Evolutionary conservation across 2,797 vertebrate species (phyloP).

Genomic region (Scyliorhinus canicula): DNA sequence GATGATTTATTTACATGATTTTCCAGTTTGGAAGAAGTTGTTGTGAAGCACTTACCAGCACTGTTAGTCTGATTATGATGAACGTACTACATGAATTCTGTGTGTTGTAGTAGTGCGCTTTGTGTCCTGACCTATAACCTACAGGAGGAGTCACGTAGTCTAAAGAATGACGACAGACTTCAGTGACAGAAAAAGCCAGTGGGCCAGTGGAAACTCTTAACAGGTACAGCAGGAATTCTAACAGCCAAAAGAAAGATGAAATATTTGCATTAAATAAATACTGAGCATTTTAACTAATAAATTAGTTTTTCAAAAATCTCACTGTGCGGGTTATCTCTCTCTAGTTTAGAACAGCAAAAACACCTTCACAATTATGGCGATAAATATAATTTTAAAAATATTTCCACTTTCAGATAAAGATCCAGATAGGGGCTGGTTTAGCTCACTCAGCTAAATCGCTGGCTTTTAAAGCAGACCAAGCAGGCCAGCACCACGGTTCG

Average conservation of each 20-base stretch:
- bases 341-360: not conserved
- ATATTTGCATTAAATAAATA: slow-evolving; percentile 17
- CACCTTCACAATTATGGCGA: not conserved
- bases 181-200: not conserved
- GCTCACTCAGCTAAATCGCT: no score
- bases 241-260: not conserved
- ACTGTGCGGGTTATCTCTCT: not conserved
- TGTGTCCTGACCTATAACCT: slow-evolving; percentile 23
- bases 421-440: no score
- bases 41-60: slow-evolving; percentile 19
- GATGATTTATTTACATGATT: not conserved
- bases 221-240: slow-evolving; percentile 12
- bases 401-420: not conserved
- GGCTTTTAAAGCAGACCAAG: no score
- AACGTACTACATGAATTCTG: slow-evolving; percentile 10
- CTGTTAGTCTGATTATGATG: not conserved
- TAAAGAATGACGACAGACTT: slow-evolving; percentile 15
- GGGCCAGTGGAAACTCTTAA: not conserved
- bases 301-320: not conserved
- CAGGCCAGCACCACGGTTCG: no score
- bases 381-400: not conserved
- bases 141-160: not conserved
- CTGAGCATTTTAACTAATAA: not conserved
- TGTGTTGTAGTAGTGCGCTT: not conserved
- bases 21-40: not conserved